Base-by-base conservation (phyloP, 2,888 invertebrate genomes). In the Drosophila putrida region DNA sequence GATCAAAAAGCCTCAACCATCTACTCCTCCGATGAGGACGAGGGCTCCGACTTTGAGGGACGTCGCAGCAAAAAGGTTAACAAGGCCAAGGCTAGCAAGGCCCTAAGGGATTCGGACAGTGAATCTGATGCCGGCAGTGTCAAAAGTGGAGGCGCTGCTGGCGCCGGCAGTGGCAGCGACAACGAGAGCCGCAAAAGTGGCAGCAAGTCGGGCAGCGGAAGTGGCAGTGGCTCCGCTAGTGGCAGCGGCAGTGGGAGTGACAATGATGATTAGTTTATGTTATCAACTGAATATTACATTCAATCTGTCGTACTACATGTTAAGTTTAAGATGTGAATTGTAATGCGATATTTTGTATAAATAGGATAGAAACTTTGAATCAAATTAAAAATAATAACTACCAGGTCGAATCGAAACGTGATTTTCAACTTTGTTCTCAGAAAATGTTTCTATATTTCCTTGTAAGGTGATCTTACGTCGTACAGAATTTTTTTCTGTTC, bases 1-100 rank as follows among this genome's bases (percentile, higher is more conserved):
- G 89, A 90, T 44, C 89, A 82, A 15, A 91, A 90, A 38, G 90
- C 82, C 1, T 90, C 95, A 0, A 98, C 95, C 0, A 98, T 98
- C 89, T 98, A 98, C 93, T 98, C 98, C 0, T 97, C 97, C 0
- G 97, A 97, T 81, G 97, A 97, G 28, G 93, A 93, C 66, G 93
- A 93, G 71, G 96, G 95, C 0, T 97, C 97, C 0, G 97, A 97
- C 88, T 95, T 97, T 75, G 97, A 97, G 85, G 95, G 95, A 0
- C 93, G 95, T 0, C 94, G 96, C 62, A 95, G 95, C 28, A 95
- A 96, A 60, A 95, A 96, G 55, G 93, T 95, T 31, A 96, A 96
- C 90, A 95, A 96, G 87, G 94, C 95, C 2, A 96, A 96, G 90
- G 95, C 95, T 75, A 94, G 95, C 4, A 96, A 96, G 90, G 96